phyloP scores from a whole-genome alignment of 2,113 vertebrate genomes.

The Nematolebias whitei region DNA sequence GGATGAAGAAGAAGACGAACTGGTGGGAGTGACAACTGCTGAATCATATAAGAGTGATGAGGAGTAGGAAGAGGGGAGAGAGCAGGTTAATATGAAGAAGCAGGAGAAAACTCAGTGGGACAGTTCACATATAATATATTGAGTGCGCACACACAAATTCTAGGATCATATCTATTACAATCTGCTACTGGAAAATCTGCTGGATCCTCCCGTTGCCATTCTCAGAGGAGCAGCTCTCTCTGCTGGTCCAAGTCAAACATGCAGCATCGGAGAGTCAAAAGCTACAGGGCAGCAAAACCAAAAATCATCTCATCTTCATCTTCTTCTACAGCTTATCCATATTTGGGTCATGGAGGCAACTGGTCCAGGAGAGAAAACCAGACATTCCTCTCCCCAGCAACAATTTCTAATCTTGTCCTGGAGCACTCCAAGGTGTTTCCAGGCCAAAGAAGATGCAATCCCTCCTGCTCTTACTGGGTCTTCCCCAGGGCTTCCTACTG shows the following conservation, averaged over 20 bases:
- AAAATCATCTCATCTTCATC: not conserved
- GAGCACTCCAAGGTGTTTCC: too few species aligned
- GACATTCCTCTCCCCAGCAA: too few species aligned
- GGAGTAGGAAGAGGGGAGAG: constrained; percentile 79
- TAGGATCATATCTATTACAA: constrained; percentile 51
- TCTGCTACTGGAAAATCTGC: constrained; percentile 43
- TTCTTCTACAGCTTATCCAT: too few species aligned
- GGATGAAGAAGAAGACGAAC: constrained; percentile 82
- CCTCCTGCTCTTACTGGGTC: too few species aligned
- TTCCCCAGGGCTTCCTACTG: too few species aligned
- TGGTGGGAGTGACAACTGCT: constrained; percentile 86
- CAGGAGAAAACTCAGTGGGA: constrained; percentile 89
- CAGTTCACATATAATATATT: constrained; percentile 87
- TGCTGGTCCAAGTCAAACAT: constrained; percentile 66
- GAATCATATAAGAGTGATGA: constrained; percentile 91
- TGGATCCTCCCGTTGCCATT: constrained; percentile 24
- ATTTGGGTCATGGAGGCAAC: too few species aligned
- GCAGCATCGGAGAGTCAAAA: constrained; percentile 35
- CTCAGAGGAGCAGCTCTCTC: constrained; percentile 67
- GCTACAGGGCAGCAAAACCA: constrained; percentile 31
- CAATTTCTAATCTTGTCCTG: too few species aligned
- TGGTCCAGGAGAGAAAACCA: too few species aligned
- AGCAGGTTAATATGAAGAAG: constrained; percentile 59
- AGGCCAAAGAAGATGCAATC: too few species aligned
- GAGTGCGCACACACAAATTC: constrained; percentile 45